These are phyloP conservation scores for Falco peregrinus DNA, from an alignment of 2,797 vertebrate genomes.

Conservation along the genomic window DNA sequence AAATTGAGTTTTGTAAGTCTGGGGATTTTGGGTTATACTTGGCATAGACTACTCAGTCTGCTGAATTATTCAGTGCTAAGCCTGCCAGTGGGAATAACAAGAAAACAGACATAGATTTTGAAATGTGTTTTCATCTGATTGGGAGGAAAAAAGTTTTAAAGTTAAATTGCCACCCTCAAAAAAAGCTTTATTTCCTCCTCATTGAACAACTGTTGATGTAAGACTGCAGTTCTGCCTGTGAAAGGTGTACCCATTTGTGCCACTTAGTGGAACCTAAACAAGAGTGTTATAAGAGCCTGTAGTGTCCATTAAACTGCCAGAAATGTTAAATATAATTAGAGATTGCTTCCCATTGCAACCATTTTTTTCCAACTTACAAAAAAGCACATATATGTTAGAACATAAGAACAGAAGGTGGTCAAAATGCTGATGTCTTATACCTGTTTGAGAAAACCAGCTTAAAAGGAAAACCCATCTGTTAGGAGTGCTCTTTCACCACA, in stretches of 20 bases:
- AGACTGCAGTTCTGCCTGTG: neutral
- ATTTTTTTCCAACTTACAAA: neutral
- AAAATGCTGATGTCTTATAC: neutral
- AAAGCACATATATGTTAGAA: neutral
- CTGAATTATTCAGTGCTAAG: conserved; percentile 69
- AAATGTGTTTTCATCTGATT: conserved; percentile 50
- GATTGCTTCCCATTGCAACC: neutral
- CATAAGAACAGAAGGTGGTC: neutral
- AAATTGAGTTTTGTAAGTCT: conserved; percentile 69
- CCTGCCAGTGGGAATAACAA: conserved; percentile 39
- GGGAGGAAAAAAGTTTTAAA: conserved; percentile 18
- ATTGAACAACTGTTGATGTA: neutral
- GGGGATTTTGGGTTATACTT: conserved; percentile 60
- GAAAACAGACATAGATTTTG: conserved; percentile 44
- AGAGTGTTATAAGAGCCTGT: neutral
- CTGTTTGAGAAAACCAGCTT: neutral
- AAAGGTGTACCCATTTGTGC: neutral
- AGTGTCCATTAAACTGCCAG: neutral
- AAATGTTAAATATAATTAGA: neutral
- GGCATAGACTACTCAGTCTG: conserved; percentile 8
- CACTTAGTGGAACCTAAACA: neutral
- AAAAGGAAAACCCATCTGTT: neutral
- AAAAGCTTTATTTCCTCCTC: neutral
- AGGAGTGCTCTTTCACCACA: neutral
- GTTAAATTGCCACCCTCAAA: neutral